These are phyloP conservation scores for Drosophila fulvimacula DNA, from an alignment of 2,888 invertebrate genomes.

Conservation along the genomic window DNA sequence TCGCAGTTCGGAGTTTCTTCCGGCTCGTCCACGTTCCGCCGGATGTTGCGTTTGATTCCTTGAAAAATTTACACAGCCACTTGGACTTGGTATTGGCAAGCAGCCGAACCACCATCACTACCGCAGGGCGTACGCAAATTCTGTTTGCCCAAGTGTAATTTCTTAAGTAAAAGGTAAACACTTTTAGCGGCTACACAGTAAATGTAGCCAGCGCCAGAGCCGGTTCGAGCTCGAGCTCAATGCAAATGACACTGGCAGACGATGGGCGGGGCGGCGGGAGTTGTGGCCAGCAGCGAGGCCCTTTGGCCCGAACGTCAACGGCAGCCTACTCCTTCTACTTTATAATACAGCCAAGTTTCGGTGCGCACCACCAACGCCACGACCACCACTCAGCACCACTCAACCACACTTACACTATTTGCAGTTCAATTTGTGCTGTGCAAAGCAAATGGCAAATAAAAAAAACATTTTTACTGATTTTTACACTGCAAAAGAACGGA, in stretches of 20 bases:
- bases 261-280: neutral
- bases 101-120: conserved; percentile 13
- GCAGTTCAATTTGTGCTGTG: conserved; percentile 75
- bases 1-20: neutral
- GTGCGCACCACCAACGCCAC: conserved; percentile 2
- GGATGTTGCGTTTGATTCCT: conserved; percentile 66
- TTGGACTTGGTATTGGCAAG: conserved; percentile 55
- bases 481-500: conserved; percentile 36
- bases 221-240: conserved; percentile 32
- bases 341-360: conserved; percentile 6
- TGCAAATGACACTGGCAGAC: conserved; percentile 48
- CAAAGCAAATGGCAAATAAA: conserved; percentile 70
- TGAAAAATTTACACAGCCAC: conserved; percentile 70
- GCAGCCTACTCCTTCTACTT: conserved; percentile 35
- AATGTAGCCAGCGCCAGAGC: conserved; percentile 47
- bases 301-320: conserved; percentile 20
- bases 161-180: conserved; percentile 83
- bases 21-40: conserved; percentile 20
- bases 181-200: conserved; percentile 73
- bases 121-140: conserved; percentile 63
- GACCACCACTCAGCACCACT: conserved; percentile 20
- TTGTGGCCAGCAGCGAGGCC: neutral
- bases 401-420: conserved; percentile 55
- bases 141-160: conserved; percentile 83
- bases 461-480: conserved; percentile 56